Evolutionary conservation across 1,140 invertebrate species (phyloP).

Genomic region (Plutomurus gul): DNA sequence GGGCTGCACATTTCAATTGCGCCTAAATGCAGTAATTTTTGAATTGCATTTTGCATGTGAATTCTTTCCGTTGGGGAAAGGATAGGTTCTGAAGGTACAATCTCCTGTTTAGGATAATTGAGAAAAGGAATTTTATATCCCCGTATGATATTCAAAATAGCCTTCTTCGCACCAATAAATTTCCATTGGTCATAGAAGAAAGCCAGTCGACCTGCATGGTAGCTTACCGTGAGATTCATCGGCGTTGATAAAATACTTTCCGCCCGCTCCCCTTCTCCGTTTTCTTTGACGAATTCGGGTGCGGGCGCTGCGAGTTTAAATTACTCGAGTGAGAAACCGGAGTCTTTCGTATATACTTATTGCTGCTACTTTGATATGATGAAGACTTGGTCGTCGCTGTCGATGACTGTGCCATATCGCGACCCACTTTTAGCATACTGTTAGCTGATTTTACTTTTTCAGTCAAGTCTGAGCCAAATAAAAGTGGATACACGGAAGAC

Average conservation of each 20-base stretch:
- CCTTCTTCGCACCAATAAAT: neutral
- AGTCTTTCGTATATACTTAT: neutral
- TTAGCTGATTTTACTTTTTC: neutral
- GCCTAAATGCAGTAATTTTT: neutral
- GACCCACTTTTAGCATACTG: neutral
- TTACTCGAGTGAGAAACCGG: neutral
- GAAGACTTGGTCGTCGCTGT: too few relatives aligned
- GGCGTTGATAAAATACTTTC: neutral
- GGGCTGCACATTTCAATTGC: neutral
- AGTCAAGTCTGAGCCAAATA: neutral
- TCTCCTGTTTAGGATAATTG: neutral
- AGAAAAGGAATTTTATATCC: constrained; percentile 32
- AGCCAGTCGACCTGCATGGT: constrained; percentile 1
- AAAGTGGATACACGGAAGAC: neutral
- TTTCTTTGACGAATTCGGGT: neutral
- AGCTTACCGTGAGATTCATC: neutral
- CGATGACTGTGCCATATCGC: neutral
- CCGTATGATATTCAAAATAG: neutral
- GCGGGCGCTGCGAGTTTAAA: neutral
- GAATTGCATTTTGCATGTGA: neutral
- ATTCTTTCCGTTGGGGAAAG: neutral
- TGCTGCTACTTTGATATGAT: neutral
- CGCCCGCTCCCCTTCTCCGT: neutral
- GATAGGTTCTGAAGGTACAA: neutral
- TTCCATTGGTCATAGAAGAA: constrained; percentile 7